These are phyloP conservation scores for Choloepus didactylus DNA, from an alignment of 2,797 vertebrate genomes.

Conservation along the genomic window DNA sequence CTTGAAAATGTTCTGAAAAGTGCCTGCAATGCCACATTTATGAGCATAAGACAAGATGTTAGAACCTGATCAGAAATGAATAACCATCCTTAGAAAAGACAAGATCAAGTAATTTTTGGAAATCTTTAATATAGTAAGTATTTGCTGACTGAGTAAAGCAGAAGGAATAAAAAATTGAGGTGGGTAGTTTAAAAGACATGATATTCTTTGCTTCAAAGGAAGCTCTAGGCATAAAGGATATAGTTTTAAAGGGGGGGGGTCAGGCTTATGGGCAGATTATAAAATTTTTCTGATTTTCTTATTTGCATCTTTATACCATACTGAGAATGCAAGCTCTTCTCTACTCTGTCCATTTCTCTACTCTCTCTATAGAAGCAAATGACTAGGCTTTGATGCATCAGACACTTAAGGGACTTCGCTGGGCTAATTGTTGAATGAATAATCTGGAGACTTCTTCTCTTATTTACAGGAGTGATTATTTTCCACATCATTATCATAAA, in stretches of 20 bases:
- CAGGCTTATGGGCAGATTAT: neutral
- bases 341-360: fast-evolving
- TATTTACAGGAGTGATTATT: neutral
- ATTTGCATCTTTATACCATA: neutral
- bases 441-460: neutral
- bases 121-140: neutral
- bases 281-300: neutral
- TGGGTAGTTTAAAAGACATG: neutral
- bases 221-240: neutral
- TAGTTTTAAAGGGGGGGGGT: neutral
- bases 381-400: neutral
- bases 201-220: neutral
- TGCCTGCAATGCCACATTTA: neutral
- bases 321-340: neutral
- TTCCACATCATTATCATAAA: constrained; percentile 43
- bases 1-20: constrained; percentile 38
- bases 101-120: constrained; percentile 53
- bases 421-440: constrained; percentile 27
- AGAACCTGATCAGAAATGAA: constrained; percentile 39
- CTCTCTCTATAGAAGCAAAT: neutral
- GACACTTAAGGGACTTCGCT: constrained; percentile 16
- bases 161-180: constrained; percentile 3
- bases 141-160: neutral
- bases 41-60: constrained; percentile 28
- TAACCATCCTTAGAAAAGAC: constrained; percentile 1